Conservation (phyloP, 2,888 invertebrate genomes). For the Palloptera scutellata region DNA sequence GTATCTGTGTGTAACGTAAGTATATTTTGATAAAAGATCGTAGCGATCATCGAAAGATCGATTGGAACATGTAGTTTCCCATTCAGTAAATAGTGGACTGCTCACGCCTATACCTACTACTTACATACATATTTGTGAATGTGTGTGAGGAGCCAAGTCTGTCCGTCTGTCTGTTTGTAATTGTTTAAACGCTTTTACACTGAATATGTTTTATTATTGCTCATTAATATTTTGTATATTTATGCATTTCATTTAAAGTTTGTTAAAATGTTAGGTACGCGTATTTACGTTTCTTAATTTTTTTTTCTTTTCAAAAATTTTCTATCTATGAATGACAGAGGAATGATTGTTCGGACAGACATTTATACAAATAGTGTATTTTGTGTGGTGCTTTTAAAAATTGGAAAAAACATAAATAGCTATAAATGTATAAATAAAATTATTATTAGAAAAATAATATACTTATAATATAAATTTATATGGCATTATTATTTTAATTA, state of each 20-base stretch:
- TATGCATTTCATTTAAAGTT: conserved; percentile 21
- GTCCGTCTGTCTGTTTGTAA: not conserved
- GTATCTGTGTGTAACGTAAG: not conserved
- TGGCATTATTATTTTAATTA: conserved; percentile 60
- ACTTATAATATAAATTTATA: conserved; percentile 50
- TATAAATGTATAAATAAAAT: conserved; percentile 23
- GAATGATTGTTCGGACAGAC: not conserved
- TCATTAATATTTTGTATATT: conserved; percentile 1
- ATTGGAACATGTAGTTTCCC: not conserved
- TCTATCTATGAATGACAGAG: not conserved
- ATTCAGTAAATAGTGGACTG: not conserved
- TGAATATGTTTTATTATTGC: not conserved
- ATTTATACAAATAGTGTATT: too few species aligned
- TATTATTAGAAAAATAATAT: conserved; percentile 27
- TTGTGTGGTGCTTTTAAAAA: too few species aligned
- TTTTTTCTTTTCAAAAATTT: too few species aligned
- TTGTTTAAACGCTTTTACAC: not conserved
- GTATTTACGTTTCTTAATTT: not conserved
- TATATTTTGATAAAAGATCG: not conserved
- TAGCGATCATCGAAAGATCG: not conserved
- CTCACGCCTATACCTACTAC: not conserved
- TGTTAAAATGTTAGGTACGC: not conserved
- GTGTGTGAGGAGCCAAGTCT: not conserved
- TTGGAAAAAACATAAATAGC: not conserved
- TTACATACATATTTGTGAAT: too few species aligned